Evolutionary conservation across 2,113 vertebrate species (phyloP).

Genomic region (Xenopus borealis): DNA sequence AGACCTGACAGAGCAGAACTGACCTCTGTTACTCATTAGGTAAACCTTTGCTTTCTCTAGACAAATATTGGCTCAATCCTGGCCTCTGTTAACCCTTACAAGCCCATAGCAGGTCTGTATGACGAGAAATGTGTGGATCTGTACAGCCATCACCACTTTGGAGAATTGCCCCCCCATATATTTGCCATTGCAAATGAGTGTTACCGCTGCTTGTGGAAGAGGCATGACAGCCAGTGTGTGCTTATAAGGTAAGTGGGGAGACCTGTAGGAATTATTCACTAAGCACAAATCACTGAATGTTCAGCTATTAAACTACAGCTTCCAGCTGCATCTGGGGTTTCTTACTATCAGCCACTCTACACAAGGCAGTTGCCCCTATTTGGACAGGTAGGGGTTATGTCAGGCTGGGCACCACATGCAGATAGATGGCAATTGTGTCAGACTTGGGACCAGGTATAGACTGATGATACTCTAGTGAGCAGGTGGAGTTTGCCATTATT

Average conservation of each 20-base stretch:
- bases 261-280: too few relatives aligned
- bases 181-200: constrained; percentile 91
- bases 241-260: constrained; percentile 79
- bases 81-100: constrained; percentile 88
- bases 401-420: too few relatives aligned
- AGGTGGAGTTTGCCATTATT: background rate
- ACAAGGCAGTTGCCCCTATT: too few relatives aligned
- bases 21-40: background rate
- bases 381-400: too few relatives aligned
- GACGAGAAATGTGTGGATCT: constrained; percentile 68
- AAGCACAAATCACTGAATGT: too few relatives aligned
- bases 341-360: too few relatives aligned
- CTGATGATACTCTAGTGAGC: too few relatives aligned
- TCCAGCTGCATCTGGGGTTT: background rate
- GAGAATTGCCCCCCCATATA: constrained; percentile 88
- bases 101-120: constrained; percentile 77
- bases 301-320: background rate
- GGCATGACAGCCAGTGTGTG: constrained; percentile 90
- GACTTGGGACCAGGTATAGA: too few relatives aligned
- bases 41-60: constrained; percentile 56
- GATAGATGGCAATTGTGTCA: too few relatives aligned
- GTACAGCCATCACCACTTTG: constrained; percentile 84
- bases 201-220: constrained; percentile 92
- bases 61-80: constrained; percentile 90
- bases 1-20: too few relatives aligned